Conservation (phyloP, 2,888 invertebrate genomes). For the Thera britannica region DNA sequence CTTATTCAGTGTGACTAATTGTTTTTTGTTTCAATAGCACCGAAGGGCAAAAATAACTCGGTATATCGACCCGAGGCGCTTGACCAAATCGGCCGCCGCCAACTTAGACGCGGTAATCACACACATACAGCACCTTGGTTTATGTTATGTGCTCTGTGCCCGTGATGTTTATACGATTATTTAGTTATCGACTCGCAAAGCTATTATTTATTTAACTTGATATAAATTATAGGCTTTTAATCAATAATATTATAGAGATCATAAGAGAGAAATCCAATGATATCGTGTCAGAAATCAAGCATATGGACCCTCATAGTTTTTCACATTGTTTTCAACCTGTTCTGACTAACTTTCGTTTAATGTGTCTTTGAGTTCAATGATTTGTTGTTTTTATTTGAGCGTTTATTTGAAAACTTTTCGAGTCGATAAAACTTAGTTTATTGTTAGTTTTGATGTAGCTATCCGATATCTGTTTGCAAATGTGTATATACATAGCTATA, state of each 20-base stretch:
- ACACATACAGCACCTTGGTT: constrained; percentile 63
- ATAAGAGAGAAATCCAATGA: not conserved
- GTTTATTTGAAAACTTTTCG: constrained; percentile 16
- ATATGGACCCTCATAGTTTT: too few species aligned
- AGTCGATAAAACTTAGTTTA: constrained; percentile 23
- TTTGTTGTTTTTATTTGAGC: too few species aligned
- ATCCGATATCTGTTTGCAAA: constrained; percentile 24
- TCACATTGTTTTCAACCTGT: too few species aligned
- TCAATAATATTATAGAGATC: not conserved
- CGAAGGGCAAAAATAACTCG: constrained; percentile 81
- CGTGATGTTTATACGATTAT: constrained; percentile 32
- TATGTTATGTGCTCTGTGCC: constrained; percentile 58
- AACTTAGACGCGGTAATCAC: constrained; percentile 76
- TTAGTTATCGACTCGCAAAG: constrained; percentile 25
- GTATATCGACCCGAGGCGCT: constrained; percentile 79
- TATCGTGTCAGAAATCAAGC: too few species aligned
- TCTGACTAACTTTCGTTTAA: not conserved
- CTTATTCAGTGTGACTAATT: constrained; percentile 41
- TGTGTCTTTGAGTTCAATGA: not conserved
- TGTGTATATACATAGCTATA: constrained; percentile 6
- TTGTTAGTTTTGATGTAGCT: constrained; percentile 24
- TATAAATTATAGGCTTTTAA: not conserved
- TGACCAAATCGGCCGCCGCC: constrained; percentile 76
- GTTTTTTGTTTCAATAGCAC: constrained; percentile 71
- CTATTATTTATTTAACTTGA: not conserved